Percentiles rank a stretch among this genome's conserved stretches.
Conservation (phyloP, 2,888 invertebrate species). For the Hetaerina titia region DNA sequence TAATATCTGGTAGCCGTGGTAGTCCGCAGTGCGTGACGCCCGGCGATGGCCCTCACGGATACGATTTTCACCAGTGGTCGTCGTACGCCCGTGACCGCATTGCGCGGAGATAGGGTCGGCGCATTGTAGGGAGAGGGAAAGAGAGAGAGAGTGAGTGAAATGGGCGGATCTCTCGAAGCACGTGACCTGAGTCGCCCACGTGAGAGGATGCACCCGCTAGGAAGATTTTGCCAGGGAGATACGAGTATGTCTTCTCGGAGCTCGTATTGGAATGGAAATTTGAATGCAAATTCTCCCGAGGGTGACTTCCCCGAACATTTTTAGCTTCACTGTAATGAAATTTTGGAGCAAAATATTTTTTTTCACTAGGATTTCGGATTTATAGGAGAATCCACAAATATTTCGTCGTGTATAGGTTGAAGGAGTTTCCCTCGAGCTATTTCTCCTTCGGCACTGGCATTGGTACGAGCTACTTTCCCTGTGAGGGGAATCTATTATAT, state of each 20-base stretch:
- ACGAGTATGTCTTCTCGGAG: not conserved
- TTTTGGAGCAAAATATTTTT: not conserved
- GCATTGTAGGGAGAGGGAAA: not conserved
- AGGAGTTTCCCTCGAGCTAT: too few species aligned
- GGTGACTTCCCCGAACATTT: not conserved
- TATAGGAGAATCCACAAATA: too few species aligned
- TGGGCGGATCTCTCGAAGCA: not conserved
- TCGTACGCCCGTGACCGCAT: not conserved
- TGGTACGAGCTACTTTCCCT: too few species aligned
- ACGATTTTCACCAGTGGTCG: not conserved
- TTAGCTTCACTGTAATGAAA: not conserved
- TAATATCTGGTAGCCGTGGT: too few species aligned
- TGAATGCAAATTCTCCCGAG: not conserved
- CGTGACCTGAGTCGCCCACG: slow-evolving; percentile 30
- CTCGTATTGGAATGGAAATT: not conserved
- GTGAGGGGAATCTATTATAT: too few species aligned
- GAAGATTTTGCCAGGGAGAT: slow-evolving; percentile 14
- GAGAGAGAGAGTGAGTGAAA: not conserved
- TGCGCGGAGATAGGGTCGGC: not conserved
- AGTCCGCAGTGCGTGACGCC: too few species aligned
- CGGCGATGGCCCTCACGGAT: too few species aligned
- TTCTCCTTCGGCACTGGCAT: too few species aligned
- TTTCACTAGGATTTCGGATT: not conserved
- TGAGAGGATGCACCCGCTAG: not conserved
- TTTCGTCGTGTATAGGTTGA: too few species aligned